Percentiles rank a stretch among this genome's conserved stretches.
These are phyloP conservation scores for Drosophila simulans DNA, from an alignment of 1,140 invertebrate species.

Conservation along the genomic window DNA sequence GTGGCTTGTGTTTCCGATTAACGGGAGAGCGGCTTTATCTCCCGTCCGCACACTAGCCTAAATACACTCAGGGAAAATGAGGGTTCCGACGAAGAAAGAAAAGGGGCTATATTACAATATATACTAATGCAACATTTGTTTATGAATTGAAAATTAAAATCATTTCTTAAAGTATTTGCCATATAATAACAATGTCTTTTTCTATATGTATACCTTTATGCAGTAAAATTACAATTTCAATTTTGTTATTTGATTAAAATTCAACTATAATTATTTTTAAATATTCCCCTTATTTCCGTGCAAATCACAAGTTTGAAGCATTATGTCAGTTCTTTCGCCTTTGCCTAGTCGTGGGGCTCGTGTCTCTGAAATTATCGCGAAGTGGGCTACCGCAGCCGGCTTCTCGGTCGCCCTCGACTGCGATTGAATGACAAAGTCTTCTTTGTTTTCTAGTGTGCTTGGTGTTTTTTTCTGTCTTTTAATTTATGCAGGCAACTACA, in stretches of 20 bases:
- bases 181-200: not conserved
- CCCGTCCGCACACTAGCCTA: not conserved
- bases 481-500: conserved; percentile 77
- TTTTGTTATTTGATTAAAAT: not conserved
- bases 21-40: conserved; percentile 33
- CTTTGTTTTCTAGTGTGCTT: conserved; percentile 35
- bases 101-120: no score
- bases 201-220: not conserved
- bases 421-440: conserved; percentile 66
- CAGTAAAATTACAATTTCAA: not conserved
- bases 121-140: no score
- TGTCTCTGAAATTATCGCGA: conserved; percentile 70
- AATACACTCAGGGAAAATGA: conserved; percentile 5
- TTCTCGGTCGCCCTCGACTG: conserved; percentile 17
- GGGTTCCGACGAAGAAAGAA: no score
- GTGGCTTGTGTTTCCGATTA: conserved; percentile 20
- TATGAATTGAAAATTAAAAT: no score
- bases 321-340: conserved; percentile 10
- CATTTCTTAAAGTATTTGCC: not conserved
- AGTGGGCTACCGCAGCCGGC: conserved; percentile 29
- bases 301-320: conserved; percentile 7
- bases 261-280: not conserved
- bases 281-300: conserved; percentile 5
- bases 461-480: conserved; percentile 29
- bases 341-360: conserved; percentile 38